Evolutionary conservation across 2,113 vertebrate species (phyloP).

Genomic region (Alces alces): DNA sequence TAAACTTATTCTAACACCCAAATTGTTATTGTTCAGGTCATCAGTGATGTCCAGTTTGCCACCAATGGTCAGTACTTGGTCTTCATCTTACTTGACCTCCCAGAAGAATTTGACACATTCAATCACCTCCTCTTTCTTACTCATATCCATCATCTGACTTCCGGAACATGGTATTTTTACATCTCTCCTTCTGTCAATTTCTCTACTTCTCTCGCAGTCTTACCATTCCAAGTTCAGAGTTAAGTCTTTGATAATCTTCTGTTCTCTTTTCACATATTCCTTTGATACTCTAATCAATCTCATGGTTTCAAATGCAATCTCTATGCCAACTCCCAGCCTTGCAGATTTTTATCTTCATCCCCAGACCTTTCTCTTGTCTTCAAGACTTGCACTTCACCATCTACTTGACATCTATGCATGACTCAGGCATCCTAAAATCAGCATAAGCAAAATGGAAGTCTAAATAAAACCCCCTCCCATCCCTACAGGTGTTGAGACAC

Average conservation of each 20-base stretch:
- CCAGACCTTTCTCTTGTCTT: background rate
- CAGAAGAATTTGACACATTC: rapidly evolving
- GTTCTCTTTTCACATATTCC: background rate
- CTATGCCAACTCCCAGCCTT: background rate
- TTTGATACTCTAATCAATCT: background rate
- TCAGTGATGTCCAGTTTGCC: background rate
- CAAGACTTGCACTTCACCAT: background rate
- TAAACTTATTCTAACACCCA: background rate
- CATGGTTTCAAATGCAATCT: background rate
- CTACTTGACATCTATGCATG: background rate
- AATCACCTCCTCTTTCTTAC: background rate
- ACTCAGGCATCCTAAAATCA: background rate
- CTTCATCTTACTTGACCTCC: background rate
- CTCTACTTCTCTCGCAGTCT: background rate
- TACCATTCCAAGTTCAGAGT: background rate
- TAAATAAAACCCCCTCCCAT: background rate
- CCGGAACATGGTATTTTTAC: rapidly evolving
- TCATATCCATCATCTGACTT: background rate
- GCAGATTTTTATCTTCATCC: background rate
- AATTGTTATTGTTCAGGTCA: background rate
- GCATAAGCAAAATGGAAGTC: background rate
- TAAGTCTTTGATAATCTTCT: background rate
- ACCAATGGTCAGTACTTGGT: background rate
- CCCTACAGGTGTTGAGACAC: background rate
- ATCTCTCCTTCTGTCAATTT: rapidly evolving